Percentiles rank a stretch among this genome's conserved stretches.
phyloP scores from a whole-genome alignment of 2,888 invertebrate species.

The Eucriotettix oculatus region DNA sequence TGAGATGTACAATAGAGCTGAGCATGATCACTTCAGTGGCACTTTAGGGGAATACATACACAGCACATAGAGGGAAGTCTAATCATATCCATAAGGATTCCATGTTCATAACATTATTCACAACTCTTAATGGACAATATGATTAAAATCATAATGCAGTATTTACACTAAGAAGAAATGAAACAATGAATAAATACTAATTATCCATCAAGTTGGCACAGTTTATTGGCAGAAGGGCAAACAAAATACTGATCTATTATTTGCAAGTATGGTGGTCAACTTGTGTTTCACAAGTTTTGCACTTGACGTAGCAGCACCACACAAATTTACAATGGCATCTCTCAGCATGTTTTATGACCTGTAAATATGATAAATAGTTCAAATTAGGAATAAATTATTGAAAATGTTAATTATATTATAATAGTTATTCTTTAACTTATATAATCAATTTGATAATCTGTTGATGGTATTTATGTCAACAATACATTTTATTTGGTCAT shows the following conservation, averaged over 20 bases:
- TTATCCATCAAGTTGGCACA: background rate
- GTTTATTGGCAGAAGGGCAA: background rate
- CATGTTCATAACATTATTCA: too few species aligned
- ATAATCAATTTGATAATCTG: background rate
- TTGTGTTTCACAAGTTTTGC: conserved; percentile 27
- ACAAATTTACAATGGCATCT: conserved; percentile 29
- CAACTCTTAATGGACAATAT: background rate
- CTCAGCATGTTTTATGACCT: conserved; percentile 27
- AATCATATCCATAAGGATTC: background rate
- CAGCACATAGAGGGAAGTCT: background rate
- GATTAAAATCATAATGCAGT: background rate
- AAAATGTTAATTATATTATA: background rate
- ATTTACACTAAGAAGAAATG: background rate
- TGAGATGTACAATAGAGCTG: too few species aligned
- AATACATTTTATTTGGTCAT: too few species aligned
- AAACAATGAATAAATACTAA: background rate
- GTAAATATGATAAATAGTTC: conserved; percentile 7
- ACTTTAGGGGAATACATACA: too few species aligned
- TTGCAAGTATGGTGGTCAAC: conserved; percentile 29
- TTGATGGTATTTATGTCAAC: too few species aligned
- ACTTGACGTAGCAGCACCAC: conserved; percentile 30
- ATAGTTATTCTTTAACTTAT: background rate
- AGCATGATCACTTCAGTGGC: too few species aligned
- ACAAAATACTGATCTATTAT: conserved; percentile 15
- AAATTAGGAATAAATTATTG: background rate